phyloP scores from a whole-genome alignment of 2,888 invertebrate species.

The Lasius platythorax region DNA sequence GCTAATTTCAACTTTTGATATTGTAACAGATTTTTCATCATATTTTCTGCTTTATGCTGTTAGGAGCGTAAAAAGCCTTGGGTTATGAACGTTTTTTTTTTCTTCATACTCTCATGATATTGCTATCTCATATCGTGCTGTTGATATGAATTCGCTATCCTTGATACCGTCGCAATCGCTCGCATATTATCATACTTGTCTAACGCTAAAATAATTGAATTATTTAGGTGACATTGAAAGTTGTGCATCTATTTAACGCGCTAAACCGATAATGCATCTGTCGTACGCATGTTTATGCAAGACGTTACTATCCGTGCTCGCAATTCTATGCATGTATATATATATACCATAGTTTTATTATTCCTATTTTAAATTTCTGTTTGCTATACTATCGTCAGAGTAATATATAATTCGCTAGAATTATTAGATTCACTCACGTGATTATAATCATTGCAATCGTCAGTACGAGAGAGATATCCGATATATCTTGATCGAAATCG shows the following conservation, averaged over 20 bases:
- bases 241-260: conserved; percentile 32
- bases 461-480: background rate
- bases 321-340: background rate
- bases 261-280: background rate
- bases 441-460: background rate
- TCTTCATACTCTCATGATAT: background rate
- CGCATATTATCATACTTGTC: conserved; percentile 29
- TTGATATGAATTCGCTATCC: conserved; percentile 23
- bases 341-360: background rate
- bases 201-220: conserved; percentile 13
- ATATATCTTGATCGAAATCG: conserved; percentile 19
- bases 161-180: background rate
- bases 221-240: conserved; percentile 28
- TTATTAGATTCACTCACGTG: background rate
- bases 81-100: conserved; percentile 6
- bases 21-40: background rate
- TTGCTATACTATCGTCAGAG: background rate
- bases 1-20: background rate
- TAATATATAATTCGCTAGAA: background rate
- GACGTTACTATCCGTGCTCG: conserved; percentile 3
- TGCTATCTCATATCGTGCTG: background rate
- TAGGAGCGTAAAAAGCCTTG: background rate
- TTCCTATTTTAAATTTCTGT: background rate
- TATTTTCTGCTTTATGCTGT: background rate
- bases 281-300: conserved; percentile 16